Evolutionary conservation across 2,888 invertebrate species (phyloP).

Genomic region (Cephalotes varians): DNA sequence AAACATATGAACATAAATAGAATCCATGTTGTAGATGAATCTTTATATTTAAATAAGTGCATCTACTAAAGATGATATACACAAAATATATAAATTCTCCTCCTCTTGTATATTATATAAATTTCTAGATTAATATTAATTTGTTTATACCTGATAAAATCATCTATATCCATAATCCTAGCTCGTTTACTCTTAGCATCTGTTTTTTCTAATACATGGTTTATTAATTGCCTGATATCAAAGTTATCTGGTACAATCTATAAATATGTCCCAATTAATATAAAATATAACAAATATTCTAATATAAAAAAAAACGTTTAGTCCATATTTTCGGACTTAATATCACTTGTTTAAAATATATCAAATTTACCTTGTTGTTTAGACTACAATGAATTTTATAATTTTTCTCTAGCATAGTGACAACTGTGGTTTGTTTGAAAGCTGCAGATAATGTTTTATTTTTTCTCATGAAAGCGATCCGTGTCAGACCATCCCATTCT

Average conservation of each 20-base stretch:
- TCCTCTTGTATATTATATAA: too few relatives aligned
- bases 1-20: neutral
- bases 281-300: constrained; percentile 1
- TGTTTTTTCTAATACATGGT: constrained; percentile 90
- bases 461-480: constrained; percentile 97
- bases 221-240: constrained; percentile 93
- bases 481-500: constrained; percentile 99
- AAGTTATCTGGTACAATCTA: constrained; percentile 93
- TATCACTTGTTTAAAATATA: neutral
- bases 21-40: neutral
- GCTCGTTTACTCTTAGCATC: constrained; percentile 93
- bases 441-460: constrained; percentile 97
- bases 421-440: constrained; percentile 94
- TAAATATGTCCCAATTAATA: constrained; percentile 53
- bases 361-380: constrained; percentile 90
- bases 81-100: too few relatives aligned
- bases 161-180: constrained; percentile 98
- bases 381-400: constrained; percentile 95
- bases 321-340: neutral
- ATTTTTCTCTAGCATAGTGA: constrained; percentile 95
- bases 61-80: too few relatives aligned
- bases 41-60: too few relatives aligned
- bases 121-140: neutral
- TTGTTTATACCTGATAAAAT: constrained; percentile 91
- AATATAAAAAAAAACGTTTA: constrained; percentile 11